phyloP scores from a whole-genome alignment of 2,888 invertebrate species.

The Alviniconcha strummeri region DNA sequence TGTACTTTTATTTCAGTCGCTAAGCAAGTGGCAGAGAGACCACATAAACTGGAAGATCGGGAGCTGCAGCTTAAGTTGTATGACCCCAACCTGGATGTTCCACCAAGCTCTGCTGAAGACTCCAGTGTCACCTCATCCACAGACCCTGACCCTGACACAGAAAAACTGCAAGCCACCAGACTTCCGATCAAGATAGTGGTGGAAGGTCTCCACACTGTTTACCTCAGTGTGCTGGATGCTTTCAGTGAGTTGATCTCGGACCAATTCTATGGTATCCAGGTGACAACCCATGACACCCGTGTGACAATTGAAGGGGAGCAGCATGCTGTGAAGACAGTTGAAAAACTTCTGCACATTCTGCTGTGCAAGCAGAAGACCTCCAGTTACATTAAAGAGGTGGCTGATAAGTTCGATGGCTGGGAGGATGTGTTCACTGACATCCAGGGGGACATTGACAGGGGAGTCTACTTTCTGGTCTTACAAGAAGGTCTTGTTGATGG shows the following conservation, averaged over 20 bases:
- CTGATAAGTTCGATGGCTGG: slow-evolving; percentile 17
- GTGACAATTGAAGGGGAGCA: not conserved
- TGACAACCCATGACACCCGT: not conserved
- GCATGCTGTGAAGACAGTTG: not conserved
- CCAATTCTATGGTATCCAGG: not conserved
- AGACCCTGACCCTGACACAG: not conserved
- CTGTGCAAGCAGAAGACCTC: not conserved
- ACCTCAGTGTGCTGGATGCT: not conserved
- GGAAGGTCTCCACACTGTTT: not conserved
- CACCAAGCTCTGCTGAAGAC: not conserved
- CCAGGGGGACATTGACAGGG: not conserved
- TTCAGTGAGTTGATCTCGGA: not conserved
- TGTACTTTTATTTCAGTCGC: slow-evolving; percentile 21
- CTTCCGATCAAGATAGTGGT: not conserved
- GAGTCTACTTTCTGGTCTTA: not conserved
- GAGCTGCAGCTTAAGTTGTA: slow-evolving; percentile 6
- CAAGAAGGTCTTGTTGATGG: not conserved
- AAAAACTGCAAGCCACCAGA: not conserved
- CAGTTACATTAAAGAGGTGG: not conserved
- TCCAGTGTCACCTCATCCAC: not conserved
- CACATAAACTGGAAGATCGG: slow-evolving; percentile 1
- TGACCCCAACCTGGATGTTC: slow-evolving; percentile 19
- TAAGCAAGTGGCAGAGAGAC: slow-evolving; percentile 2
- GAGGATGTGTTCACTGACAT: slow-evolving; percentile 7
- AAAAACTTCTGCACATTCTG: slow-evolving; percentile 8